Conservation (phyloP, 2,888 invertebrate genomes). For the Heliconius hortense region DNA sequence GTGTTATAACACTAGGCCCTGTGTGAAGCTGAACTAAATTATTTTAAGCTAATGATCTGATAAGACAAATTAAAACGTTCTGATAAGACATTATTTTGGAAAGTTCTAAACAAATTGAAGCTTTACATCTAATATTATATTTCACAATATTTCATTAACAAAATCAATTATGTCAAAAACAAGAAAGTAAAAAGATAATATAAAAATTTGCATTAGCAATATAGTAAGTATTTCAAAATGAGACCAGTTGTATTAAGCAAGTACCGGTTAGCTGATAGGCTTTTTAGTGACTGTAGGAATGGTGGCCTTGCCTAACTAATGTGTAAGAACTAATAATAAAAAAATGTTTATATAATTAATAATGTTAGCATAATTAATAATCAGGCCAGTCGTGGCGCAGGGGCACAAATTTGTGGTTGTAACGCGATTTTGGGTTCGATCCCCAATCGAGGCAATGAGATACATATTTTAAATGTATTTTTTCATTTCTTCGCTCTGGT, state of each 20-base stretch:
- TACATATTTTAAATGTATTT: too few species aligned
- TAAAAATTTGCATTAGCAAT: constrained; percentile 23
- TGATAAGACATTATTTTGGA: too few species aligned
- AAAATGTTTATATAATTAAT: background rate
- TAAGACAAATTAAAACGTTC: too few species aligned
- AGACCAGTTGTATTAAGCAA: constrained; percentile 34
- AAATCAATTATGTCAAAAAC: constrained; percentile 21
- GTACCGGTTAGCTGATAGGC: constrained; percentile 44
- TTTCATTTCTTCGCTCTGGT: too few species aligned
- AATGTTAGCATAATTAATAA: background rate
- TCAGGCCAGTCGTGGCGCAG: too few species aligned
- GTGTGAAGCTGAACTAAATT: too few species aligned
- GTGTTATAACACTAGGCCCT: too few species aligned
- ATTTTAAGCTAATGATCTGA: too few species aligned
- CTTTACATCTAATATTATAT: background rate
- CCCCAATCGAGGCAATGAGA: too few species aligned
- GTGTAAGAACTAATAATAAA: constrained; percentile 15
- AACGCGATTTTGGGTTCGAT: too few species aligned
- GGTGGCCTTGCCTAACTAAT: constrained; percentile 36
- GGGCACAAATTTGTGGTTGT: too few species aligned
- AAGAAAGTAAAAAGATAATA: constrained; percentile 18
- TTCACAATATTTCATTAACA: constrained; percentile 3
- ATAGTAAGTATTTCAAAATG: constrained; percentile 33
- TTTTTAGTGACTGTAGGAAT: constrained; percentile 43
- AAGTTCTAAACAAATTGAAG: background rate